Evolutionary conservation across 2,113 vertebrate species (phyloP).

Genomic region (Hepsetus odoe): DNA sequence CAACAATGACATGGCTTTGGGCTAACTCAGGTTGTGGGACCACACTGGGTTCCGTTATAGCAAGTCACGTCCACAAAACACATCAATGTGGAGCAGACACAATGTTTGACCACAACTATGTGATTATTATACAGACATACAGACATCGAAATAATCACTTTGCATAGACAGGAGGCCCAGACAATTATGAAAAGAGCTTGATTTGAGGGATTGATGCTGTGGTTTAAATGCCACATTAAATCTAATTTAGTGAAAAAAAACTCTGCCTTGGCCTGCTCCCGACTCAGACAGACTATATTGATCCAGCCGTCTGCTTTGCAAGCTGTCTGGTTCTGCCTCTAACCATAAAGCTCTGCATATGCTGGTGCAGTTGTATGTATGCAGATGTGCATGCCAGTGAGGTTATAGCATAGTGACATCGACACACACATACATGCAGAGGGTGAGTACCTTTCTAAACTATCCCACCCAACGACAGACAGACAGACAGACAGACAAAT

Average conservation of each 20-base stretch:
- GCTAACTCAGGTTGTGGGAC: not conserved
- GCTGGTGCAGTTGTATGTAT: conserved; percentile 28
- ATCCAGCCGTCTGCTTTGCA: not conserved
- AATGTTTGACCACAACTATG: not conserved
- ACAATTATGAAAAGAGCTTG: conserved; percentile 12
- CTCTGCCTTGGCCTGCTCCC: not conserved
- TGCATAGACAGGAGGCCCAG: not conserved
- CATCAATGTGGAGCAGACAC: not conserved
- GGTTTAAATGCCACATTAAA: conserved; percentile 26
- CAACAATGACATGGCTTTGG: not conserved
- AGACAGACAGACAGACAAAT: no score
- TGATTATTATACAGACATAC: conserved; percentile 10
- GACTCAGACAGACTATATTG: conserved; percentile 14
- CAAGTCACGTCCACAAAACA: conserved; percentile 8
- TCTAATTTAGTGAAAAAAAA: conserved; percentile 6
- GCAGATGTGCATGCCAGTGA: conserved; percentile 47
- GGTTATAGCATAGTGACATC: conserved; percentile 26
- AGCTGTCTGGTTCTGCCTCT: not conserved
- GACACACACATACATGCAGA: conserved; percentile 51
- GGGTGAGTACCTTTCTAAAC: conserved; percentile 51
- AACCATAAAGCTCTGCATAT: not conserved
- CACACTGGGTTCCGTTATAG: not conserved
- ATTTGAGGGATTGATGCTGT: conserved; percentile 2
- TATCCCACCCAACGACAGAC: no score
- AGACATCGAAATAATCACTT: conserved; percentile 12